Evolutionary conservation across 2,797 vertebrate species (phyloP).

Genomic region (Eleutherodactylus coqui): DNA sequence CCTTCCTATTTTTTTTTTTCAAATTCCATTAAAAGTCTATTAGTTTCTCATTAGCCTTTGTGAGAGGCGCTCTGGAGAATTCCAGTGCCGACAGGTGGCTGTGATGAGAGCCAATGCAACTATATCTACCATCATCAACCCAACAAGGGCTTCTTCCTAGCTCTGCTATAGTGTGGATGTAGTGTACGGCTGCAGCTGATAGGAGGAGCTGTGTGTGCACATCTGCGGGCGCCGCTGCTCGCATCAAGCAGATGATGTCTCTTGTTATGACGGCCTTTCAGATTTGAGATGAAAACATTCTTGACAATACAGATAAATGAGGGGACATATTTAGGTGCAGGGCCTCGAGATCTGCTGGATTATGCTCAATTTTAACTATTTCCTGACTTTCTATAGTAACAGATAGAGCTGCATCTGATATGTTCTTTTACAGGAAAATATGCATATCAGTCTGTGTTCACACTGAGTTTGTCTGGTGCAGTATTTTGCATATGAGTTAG

Average conservation of each 20-base stretch:
- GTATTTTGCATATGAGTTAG: not conserved
- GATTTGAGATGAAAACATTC: slow-evolving; percentile 11
- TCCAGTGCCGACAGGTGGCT: slow-evolving; percentile 26
- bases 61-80: slow-evolving; percentile 44
- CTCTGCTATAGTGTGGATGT: not conserved
- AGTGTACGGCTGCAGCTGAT: slow-evolving; percentile 5
- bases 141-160: not conserved
- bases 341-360: not conserved
- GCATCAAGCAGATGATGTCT: not conserved
- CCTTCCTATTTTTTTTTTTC: slow-evolving; percentile 22
- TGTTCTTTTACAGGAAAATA: not conserved
- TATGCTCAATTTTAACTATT: slow-evolving; percentile 15
- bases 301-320: slow-evolving; percentile 15
- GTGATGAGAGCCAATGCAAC: not conserved
- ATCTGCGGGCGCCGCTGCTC: slow-evolving; percentile 1
- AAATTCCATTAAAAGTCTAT: slow-evolving; percentile 62
- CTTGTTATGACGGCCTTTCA: slow-evolving; percentile 26
- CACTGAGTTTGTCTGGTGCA: not conserved
- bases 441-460: not conserved
- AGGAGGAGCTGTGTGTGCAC: slow-evolving; percentile 21
- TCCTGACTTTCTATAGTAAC: not conserved
- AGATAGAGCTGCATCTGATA: not conserved
- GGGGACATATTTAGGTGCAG: slow-evolving; percentile 10
- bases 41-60: slow-evolving; percentile 67
- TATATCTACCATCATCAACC: not conserved